Percentiles rank a stretch among this genome's conserved stretches.
Conservation (phyloP, 2,888 invertebrate species). For the Drosophila koepferae region DNA sequence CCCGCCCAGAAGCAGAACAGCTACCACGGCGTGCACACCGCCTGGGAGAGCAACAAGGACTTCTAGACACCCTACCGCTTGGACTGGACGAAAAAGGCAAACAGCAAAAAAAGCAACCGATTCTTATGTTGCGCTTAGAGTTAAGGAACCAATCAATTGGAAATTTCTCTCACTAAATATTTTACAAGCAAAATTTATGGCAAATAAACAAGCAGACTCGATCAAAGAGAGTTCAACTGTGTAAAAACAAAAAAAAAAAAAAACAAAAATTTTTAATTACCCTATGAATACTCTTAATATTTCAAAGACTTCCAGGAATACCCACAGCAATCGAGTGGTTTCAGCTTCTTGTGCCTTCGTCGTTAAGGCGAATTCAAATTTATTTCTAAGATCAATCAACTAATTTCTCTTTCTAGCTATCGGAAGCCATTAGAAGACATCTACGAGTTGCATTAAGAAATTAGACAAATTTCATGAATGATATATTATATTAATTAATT, state of each 20-base stretch:
- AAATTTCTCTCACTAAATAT: conserved; percentile 24
- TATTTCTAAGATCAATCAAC: too few relatives aligned
- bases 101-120: conserved; percentile 17
- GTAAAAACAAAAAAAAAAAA: background rate
- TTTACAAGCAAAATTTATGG: conserved; percentile 35
- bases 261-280: background rate
- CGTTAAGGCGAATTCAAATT: too few relatives aligned
- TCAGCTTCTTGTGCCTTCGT: too few relatives aligned
- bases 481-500: too few relatives aligned
- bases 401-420: too few relatives aligned
- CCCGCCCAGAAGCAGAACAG: conserved; percentile 72
- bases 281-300: background rate
- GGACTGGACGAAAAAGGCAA: conserved; percentile 15
- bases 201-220: conserved; percentile 44
- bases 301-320: background rate
- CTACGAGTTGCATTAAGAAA: too few relatives aligned
- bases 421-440: too few relatives aligned
- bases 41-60: conserved; percentile 43
- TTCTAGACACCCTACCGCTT: background rate
- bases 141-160: conserved; percentile 36
- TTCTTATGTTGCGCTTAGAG: conserved; percentile 25
- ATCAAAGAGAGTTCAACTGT: conserved; percentile 25
- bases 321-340: too few relatives aligned
- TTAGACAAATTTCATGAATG: too few relatives aligned
- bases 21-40: conserved; percentile 68